These are phyloP conservation scores for Caenorhabditis uteleia DNA, from an alignment of 2,888 invertebrate genomes.

Conservation along the genomic window DNA sequence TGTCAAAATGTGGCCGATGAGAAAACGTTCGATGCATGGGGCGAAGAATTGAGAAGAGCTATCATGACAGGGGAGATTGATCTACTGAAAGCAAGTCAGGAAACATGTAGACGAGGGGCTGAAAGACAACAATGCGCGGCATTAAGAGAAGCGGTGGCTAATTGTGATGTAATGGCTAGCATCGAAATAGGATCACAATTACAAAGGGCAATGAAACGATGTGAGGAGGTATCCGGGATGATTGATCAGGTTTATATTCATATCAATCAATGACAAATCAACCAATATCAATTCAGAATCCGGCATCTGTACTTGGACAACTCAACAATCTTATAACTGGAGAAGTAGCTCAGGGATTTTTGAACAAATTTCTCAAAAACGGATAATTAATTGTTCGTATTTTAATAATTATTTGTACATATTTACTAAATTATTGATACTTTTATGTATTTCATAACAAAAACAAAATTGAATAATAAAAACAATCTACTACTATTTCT, in stretches of 20 bases:
- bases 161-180: slow-evolving; percentile 65
- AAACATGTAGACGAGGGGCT: slow-evolving; percentile 66
- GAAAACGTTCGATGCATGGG: slow-evolving; percentile 67
- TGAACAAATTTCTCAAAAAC: slow-evolving; percentile 64
- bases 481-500: not conserved
- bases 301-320: slow-evolving; percentile 60
- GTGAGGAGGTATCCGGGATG: slow-evolving; percentile 67
- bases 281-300: slow-evolving; percentile 59
- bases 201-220: slow-evolving; percentile 62
- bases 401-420: slow-evolving; percentile 7
- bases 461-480: slow-evolving; percentile 1
- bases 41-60: slow-evolving; percentile 60
- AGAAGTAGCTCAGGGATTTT: slow-evolving; percentile 67
- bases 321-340: slow-evolving; percentile 63
- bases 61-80: slow-evolving; percentile 65
- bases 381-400: slow-evolving; percentile 13
- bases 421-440: slow-evolving; percentile 10
- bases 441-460: slow-evolving; percentile 3
- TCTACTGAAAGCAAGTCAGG: slow-evolving; percentile 65
- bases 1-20: slow-evolving; percentile 67
- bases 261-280: no score
- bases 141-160: slow-evolving; percentile 59
- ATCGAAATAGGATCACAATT: slow-evolving; percentile 47
- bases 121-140: slow-evolving; percentile 68
- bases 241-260: no score